Conservation (phyloP, 2,888 invertebrate genomes). For the Leptopilina syphax region DNA sequence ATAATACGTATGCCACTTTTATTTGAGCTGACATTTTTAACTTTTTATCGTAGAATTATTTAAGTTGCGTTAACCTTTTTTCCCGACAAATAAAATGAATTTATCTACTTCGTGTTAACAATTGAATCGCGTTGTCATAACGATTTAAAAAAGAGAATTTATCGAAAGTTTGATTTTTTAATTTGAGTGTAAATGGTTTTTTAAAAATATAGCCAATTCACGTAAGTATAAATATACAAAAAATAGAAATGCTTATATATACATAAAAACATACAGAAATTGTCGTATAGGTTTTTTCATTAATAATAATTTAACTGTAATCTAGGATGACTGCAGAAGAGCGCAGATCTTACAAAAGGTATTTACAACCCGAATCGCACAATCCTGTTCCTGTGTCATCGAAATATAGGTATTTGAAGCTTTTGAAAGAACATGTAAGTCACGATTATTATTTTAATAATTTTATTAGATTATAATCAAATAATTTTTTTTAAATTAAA, state of each 20-base stretch:
- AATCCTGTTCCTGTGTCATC: too few relatives aligned
- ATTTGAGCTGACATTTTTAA: not conserved
- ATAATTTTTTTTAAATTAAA: not conserved
- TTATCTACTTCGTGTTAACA: not conserved
- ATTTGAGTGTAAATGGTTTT: not conserved
- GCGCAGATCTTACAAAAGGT: slow-evolving; percentile 7
- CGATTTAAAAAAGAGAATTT: slow-evolving; percentile 8
- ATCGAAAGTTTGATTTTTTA: not conserved
- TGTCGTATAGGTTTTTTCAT: too few relatives aligned
- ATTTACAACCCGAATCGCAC: not conserved
- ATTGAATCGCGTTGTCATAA: slow-evolving; percentile 1
- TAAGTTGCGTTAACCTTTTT: not conserved
- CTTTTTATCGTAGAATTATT: not conserved
- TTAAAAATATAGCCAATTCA: not conserved
- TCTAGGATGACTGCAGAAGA: not conserved
- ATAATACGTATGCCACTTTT: not conserved
- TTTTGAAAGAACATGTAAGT: slow-evolving; percentile 7
- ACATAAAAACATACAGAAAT: too few relatives aligned
- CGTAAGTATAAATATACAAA: slow-evolving; percentile 4
- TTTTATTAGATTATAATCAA: not conserved
- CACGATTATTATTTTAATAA: not conserved
- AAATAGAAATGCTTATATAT: not conserved
- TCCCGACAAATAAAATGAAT: not conserved
- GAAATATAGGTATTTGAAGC: not conserved
- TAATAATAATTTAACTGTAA: too few relatives aligned